Percentiles rank a stretch among this genome's conserved stretches.
phyloP scores from a whole-genome alignment of 2,113 vertebrate genomes.

The Rallus limicola region DNA sequence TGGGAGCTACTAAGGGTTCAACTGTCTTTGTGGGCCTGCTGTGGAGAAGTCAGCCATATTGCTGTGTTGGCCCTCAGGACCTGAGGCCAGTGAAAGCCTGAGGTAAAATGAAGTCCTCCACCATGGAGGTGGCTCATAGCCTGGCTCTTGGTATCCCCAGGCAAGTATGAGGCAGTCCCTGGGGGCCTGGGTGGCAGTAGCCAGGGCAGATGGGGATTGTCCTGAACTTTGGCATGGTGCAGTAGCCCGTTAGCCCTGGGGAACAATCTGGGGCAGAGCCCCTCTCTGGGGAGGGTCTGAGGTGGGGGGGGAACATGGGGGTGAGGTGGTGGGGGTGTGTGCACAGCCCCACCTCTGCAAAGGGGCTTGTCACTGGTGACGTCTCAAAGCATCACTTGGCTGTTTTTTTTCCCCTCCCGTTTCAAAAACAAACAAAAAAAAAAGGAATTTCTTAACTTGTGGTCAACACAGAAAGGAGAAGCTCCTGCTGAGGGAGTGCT shows the following conservation, averaged over 20 bases:
- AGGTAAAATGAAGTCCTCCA: neutral
- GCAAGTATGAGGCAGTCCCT: neutral
- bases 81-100: neutral
- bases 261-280: fast-evolving
- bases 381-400: neutral
- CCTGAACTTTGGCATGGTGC: neutral
- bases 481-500: neutral
- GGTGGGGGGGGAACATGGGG: neutral
- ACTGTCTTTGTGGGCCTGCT: neutral
- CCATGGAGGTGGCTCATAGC: neutral
- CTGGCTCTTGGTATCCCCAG: neutral
- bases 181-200: neutral
- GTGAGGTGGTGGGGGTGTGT: fast-evolving
- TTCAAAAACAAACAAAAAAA: conserved; percentile 43
- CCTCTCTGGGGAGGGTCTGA: neutral
- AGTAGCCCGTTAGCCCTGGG: neutral
- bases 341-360: neutral
- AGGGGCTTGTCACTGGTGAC: neutral
- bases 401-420: neutral
- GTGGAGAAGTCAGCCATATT: no score
- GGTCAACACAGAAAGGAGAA: conserved; percentile 70
- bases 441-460: conserved; percentile 69
- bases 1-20: neutral
- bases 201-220: fast-evolving
- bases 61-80: no score